Evolutionary conservation across 2,797 vertebrate species (phyloP), one percentile per base, ranked within the genome.

Genomic region (Arrhamphus sclerolepis): DNA sequence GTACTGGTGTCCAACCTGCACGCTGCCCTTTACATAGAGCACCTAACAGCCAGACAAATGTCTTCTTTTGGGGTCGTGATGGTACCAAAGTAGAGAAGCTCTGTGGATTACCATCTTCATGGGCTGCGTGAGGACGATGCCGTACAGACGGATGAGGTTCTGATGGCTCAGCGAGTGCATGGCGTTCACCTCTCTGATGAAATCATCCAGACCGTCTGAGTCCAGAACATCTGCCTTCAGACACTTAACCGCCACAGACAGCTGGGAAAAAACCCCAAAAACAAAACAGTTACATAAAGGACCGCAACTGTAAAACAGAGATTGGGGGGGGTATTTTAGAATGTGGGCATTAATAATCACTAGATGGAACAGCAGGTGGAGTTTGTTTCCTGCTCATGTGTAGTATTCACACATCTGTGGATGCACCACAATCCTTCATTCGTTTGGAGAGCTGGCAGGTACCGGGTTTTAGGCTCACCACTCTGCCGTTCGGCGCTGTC

Each of bases 91-190:
- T 11, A 34, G 31, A 34, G 31, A 34, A 26, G 6, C 9, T 11
- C 6, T 26, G 24, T 34, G 16, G 13, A 85, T 94, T 83, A 98
- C 97, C 97, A 99, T 99, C 90, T 98, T 99, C 97, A 99, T 99
- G 46, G 97, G 97, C 54, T 97, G 96, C 0, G 96, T 98, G 68
- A 99, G 96, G 57, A 99, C 95, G 46, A 99, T 93, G 0, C 97
- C 97, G 0, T 98, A 95, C 5, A 99, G 93, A 16, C 95, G 95
- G 74, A 99, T 97, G 63, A 99, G 95, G 90, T 98, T 99, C 71
- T 93, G 93, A 80, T 99, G 97, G 86, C 95, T 94, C 62, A 99
- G 92, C 0, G 96, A 97, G 66, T 99, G 97, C 97, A 98, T 99
- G 75, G 97, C 96, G 0, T 99, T 99, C 81, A 98, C 97, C 81